phyloP scores from a whole-genome alignment of 2,888 invertebrate species.

The Drosophila buzzatii region DNA sequence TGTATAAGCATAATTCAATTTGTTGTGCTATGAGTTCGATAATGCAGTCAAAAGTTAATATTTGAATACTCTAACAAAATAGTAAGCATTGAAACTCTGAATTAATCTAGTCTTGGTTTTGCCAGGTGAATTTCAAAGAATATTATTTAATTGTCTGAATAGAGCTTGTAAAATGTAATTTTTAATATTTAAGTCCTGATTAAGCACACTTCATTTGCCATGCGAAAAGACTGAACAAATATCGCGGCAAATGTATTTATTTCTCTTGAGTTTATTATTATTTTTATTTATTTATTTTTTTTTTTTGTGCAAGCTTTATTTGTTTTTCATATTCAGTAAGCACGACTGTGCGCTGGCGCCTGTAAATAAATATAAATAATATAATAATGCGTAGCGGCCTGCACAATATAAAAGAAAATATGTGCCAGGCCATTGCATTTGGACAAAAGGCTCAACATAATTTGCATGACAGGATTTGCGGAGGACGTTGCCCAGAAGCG shows the following conservation, averaged over 20 bases:
- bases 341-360: conserved; percentile 2
- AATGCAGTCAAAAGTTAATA: not conserved
- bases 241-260: conserved; percentile 1
- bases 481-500: conserved; percentile 38
- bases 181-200: conserved; percentile 30
- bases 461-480: conserved; percentile 62
- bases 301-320: not conserved
- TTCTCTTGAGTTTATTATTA: conserved; percentile 6
- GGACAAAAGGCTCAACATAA: conserved; percentile 63
- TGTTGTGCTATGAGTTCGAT: not conserved
- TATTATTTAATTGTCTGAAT: not conserved
- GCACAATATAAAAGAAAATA: conserved; percentile 52
- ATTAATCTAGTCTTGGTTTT: not conserved
- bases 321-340: conserved; percentile 16
- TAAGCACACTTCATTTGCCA: conserved; percentile 21
- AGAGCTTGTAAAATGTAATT: not conserved
- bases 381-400: conserved; percentile 48
- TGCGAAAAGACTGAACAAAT: conserved; percentile 19
- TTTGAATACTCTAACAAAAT: not conserved
- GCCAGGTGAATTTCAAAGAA: not conserved
- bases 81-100: not conserved
- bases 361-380: conserved; percentile 49
- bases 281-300: not conserved
- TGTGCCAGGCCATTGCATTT: conserved; percentile 58
- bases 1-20: conserved; percentile 1